Evolutionary conservation across 35 echinoderm and acorn worm genomes (phyloP), one percentile per base, ranked within the genome.

Genomic region (Patiria miniata): DNA sequence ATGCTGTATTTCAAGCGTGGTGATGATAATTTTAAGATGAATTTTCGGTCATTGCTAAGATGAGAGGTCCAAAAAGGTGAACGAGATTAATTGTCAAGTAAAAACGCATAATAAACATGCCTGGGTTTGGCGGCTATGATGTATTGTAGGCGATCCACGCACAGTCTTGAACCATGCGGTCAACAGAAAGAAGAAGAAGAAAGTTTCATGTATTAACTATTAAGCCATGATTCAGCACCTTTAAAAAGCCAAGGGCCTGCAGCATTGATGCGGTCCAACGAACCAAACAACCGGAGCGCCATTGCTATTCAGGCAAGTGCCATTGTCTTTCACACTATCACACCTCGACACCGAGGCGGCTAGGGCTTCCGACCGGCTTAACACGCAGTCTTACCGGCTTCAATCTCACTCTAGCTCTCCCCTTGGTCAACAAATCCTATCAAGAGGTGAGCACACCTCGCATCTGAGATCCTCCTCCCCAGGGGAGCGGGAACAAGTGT

Each of bases 271-370:
- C 65, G 65, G 65, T 73, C 65, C 26, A 47, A 47, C 42, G 34
- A 73, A 30, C 65, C 65, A 73, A 73, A 73, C 65, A 73, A 73
- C 65, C 65, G 65, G 23, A 22, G 65, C 65, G 65, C 65, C 65
- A 73, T 73, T 73, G 65, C 65, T 73, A 73, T 73, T 73, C 65
- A 73, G 65, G 65, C 65, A 73, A 73, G 65, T 73, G 65, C 65
- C 65, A 73, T 73, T 73, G 65, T 73, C 19, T 73, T 73, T 73
- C 65, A 73, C 65, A 73, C 65, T 73, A 23, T 73, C 65, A 73
- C 65, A 73, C 65, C 65, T 73, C 65, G n/a, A 23, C 42, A 47
- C 65, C 65, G 34, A 73, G 65, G 23, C 34, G 65, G 65, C 26
- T 30, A 23, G 26, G 12, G 42, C 42, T 6, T 73, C 19, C 65